Evolutionary conservation across 2,113 vertebrate genomes (phyloP), one percentile per base, ranked within the genome.

Genomic region (Tricholaema leucomelas): DNA sequence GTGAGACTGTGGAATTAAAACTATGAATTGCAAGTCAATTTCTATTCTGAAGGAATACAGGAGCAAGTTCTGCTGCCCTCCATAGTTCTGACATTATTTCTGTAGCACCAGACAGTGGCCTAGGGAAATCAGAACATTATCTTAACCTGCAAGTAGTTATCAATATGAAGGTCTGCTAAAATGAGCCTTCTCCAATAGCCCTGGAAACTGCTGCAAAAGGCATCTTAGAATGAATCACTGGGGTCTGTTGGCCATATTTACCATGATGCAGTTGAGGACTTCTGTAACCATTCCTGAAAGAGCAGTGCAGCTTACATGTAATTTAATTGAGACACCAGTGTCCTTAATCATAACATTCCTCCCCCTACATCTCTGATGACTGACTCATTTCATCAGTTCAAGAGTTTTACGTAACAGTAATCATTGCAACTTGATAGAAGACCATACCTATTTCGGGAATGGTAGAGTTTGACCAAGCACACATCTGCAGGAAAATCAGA

Each of bases 1-100:
- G 90, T 69, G 96, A 96, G 92, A 81, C 93, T 92, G 52, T 90
- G 87, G 93, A 94, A 96, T 91, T 94, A 95, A 42, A 93, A 83
- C 86, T 93, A 84, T 93, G 91, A 96, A 93, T 93, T 84, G 56
- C 73, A 88, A 95, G 55, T 56, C 92, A 82, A 89, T 94, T 95
- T 95, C 21, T 76, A 58, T 87, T 88, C 89, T 88, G 71, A 83
- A 92, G 66, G 90, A 94, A 91, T 66, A 93, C 79, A 91, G 67
- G 72, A 91, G 48, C 55, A 90, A 67, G n/a, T 59, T 95, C 79
- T 90, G 54, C 78, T 76, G 50, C 70, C 87, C 50, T 91, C 79
- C 77, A 1, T 25, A 56, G 60, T 56, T 90, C 74, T 87, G 48
- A 31, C 16, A 4, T 54, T 10, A 15, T 33, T 64, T 72, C 81